Evolutionary conservation across 2,113 vertebrate genomes (phyloP), one percentile per base, ranked within the genome.

Genomic region (Suncus etruscus): DNA sequence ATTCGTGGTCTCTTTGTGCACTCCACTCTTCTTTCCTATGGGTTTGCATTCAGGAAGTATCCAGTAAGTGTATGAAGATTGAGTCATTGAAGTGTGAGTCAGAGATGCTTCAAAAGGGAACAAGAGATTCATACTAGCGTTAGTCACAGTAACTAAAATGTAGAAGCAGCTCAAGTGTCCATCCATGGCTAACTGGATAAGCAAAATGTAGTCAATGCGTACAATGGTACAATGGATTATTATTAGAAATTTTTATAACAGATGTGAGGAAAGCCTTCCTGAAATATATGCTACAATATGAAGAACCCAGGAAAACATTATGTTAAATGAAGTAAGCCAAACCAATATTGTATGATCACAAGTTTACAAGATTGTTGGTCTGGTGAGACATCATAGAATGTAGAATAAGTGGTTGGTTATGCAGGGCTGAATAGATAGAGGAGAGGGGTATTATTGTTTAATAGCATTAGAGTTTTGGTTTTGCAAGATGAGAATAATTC

Each of bases 111-210:
- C 51, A 20, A 16, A 85, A 78, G 78, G 12, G 18, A 68, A 14
- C 63, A 3, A 5, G 39, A 78, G 45, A 74, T n/a, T 47, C 20
- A 25, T 32, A 48, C 48, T 25, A 32, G 15, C 69, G 9, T 61
- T 87, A 51, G 72, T 72, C 68, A 66, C 29, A 75, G 22, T 31
- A 87, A 76, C 73, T 90, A 85, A 75, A 84, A 75, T 24, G 27
- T 14, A 11, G 25, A 87, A 75, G n/a, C 25, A 51, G 47, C 31
- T 85, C 50, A 31, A 74, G 66, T 51, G 7, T 70, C 72, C 14
- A 0, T 39, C 61, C 8, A 2, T 6, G 31, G 31, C 75, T 83
- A 32, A n/a, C 58, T 39, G 61, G 16, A 45, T 45, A 50, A 66
- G 20, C 24, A 11, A 72, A 86, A 45, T 45, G 1, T 8, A 3